These are phyloP conservation scores for Ricordea florida DNA, from an alignment of 92 coral and sea anemone species.

Conservation along the genomic window DNA sequence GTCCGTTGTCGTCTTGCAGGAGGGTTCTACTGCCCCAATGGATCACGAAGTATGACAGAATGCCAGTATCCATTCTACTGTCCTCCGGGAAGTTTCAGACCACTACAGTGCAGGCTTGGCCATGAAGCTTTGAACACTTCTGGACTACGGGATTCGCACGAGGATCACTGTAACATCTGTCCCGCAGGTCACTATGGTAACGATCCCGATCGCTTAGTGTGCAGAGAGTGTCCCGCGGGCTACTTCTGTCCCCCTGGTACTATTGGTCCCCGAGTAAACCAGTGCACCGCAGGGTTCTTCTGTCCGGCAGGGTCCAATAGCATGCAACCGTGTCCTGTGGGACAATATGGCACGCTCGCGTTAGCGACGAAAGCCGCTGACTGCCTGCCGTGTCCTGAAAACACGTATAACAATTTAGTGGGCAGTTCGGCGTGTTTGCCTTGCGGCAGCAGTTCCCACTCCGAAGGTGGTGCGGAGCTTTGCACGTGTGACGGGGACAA, in stretches of 20 bases:
- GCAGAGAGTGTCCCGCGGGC: slow-evolving; percentile 85
- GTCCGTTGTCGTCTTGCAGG: slow-evolving; percentile 24
- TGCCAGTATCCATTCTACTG: slow-evolving; percentile 91
- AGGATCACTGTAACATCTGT: slow-evolving; percentile 63
- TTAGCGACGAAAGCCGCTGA: slow-evolving; percentile 74
- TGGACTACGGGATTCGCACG: slow-evolving; percentile 64
- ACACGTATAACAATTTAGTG: slow-evolving; percentile 60
- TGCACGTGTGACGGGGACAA: slow-evolving; percentile 82
- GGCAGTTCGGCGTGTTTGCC: slow-evolving; percentile 82
- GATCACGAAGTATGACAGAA: slow-evolving; percentile 26
- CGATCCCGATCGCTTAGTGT: slow-evolving; percentile 68
- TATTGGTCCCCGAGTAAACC: slow-evolving; percentile 78
- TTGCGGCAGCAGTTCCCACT: slow-evolving; percentile 89
- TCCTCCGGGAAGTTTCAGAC: slow-evolving; percentile 66
- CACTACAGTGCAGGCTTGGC: slow-evolving; percentile 78
- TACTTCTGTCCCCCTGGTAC: slow-evolving; percentile 88
- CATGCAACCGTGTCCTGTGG: slow-evolving; percentile 81
- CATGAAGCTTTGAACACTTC: slow-evolving; percentile 57
- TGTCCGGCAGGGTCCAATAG: slow-evolving; percentile 77
- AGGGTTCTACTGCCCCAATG: slow-evolving; percentile 82
- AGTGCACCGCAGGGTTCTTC: slow-evolving; percentile 83
- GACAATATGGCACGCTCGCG: slow-evolving; percentile 76
- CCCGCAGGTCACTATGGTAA: slow-evolving; percentile 83
- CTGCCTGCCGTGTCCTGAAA: slow-evolving; percentile 75
- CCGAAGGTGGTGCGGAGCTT: slow-evolving; percentile 72